Base-by-base conservation (phyloP, 2,888 invertebrate genomes). In the Eurytoma californica region DNA sequence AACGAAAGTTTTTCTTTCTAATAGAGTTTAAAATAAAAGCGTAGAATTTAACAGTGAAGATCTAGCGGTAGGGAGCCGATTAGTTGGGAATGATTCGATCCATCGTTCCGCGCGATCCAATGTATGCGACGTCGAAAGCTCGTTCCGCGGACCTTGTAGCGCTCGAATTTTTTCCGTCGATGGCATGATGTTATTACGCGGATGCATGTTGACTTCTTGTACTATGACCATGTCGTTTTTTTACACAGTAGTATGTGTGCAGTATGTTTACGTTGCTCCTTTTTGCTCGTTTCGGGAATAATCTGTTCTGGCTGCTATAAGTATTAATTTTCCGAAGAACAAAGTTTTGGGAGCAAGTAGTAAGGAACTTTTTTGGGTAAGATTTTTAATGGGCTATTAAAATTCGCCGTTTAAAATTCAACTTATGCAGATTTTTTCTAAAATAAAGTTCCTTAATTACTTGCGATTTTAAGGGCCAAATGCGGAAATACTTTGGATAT, bases 201-300 rank as follows among this genome's bases (percentile, higher is more conserved):
- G 83, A 83, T 88, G 89, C 88, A 89, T 87, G 88, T 85, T 77
- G 24, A 77, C 84, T 82, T 85, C 84, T 83, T 85, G 82, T 85
- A 80, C 80, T 77, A 72, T 79, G 74, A 73, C 75, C 76, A 66
- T 86, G 84, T 83, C 7, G 1, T 39, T 39, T 39, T 39, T 83
- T 82, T 82, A 86, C 82, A 82, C 82, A 82, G 85, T 88, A 87
- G 86, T 85, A 84, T 83, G 82, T 86, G 85, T 87, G 83, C 85
- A 83, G 82, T 66, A 60, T 18, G 81, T 79, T 65, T 79, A 78
- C 75, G 24, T 80, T 72, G 79, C 24, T 73, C 30, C 47, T 5
- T 75, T 47, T 66, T 39, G 39, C 39, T 39, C 39, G 39, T 69
- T 80, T 80, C 65, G 73, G 79, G 65, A 80, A 79, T 65, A 77